Percentiles rank a stretch among this genome's conserved stretches.
Evolutionary conservation across 2,113 vertebrate species (phyloP).

Genomic region (cattle (Bos taurus)): ARS-UCD2.0 NC_037348.1:68190501-68191000

Average conservation of each 20-base stretch:
- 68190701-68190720: neutral
- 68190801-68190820: accelerated
- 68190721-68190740: neutral
- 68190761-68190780: neutral
- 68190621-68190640: accelerated
- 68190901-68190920: neutral
- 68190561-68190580: constrained; percentile 46
- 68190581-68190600: neutral
- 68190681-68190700: neutral
- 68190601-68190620: neutral
- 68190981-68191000: too few relatives aligned
- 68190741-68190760: accelerated
- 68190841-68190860: accelerated
- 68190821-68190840: accelerated
- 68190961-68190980: neutral
- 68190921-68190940: neutral
- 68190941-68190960: neutral
- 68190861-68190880: accelerated
- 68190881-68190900: accelerated
- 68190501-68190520: constrained; percentile 36
- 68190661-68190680: accelerated
- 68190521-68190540: neutral
- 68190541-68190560: constrained; percentile 34
- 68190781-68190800: neutral
- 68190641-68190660: neutral